These are phyloP conservation scores for Danio tinwini DNA, from an alignment of 2,797 vertebrate species.

Conservation along the genomic window DNA sequence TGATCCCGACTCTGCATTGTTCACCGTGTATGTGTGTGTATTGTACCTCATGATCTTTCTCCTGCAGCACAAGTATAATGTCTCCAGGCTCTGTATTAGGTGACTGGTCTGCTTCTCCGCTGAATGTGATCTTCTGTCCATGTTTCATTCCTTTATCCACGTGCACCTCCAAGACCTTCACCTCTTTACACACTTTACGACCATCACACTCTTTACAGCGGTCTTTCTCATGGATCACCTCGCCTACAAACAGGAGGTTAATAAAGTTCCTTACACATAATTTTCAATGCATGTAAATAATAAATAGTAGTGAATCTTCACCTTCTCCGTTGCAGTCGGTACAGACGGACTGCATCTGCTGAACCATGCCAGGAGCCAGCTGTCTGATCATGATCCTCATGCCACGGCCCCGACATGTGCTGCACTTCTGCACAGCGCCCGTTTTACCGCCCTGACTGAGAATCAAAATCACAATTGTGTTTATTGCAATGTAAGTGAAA, in stretches of 20 bases:
- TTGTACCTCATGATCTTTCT: constrained; percentile 95
- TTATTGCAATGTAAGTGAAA: too few species aligned
- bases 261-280: too few species aligned
- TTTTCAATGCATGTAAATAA: too few species aligned
- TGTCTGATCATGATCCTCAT: constrained; percentile 98
- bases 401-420: constrained; percentile 92
- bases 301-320: constrained; percentile 70
- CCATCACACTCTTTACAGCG: constrained; percentile 99
- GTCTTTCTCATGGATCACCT: constrained; percentile 98
- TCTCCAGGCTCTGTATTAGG: constrained; percentile 95
- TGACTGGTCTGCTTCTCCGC: constrained; percentile 96
- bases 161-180: constrained; percentile 98
- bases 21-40: too few species aligned
- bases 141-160: constrained; percentile 99
- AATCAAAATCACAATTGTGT: neutral
- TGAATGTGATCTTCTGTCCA: constrained; percentile 96
- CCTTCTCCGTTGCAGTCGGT: constrained; percentile 98
- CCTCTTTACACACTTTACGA: constrained; percentile 98
- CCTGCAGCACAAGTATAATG: constrained; percentile 95
- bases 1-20: constrained; percentile 19
- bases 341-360: constrained; percentile 99
- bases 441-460: constrained; percentile 95
- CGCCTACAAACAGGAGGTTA: constrained; percentile 70
- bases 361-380: constrained; percentile 97
- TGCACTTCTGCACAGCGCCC: constrained; percentile 95